phyloP scores from a whole-genome alignment of 2,797 vertebrate species.

The Buceros bicornis region DNA sequence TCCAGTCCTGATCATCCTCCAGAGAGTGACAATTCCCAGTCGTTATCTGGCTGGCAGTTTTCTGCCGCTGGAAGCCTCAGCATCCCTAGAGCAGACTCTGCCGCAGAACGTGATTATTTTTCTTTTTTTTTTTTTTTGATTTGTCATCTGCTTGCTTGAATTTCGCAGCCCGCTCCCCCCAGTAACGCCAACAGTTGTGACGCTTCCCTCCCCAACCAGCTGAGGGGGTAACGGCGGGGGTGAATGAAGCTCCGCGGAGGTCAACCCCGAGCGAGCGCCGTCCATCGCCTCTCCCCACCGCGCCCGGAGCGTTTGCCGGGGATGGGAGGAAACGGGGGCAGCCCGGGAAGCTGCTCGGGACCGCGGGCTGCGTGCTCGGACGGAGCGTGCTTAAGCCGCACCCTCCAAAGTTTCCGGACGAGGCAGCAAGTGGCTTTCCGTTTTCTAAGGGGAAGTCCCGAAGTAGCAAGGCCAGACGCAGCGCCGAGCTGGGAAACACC shows the following conservation, averaged over 20 bases:
- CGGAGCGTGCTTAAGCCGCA: not conserved
- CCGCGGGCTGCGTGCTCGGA: not conserved
- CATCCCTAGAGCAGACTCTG: not conserved
- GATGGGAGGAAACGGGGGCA: not conserved
- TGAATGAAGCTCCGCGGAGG: not conserved
- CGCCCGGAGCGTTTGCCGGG: not conserved
- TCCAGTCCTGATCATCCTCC: not conserved
- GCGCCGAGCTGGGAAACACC: not conserved
- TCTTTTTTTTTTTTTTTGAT: not conserved
- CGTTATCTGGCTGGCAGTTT: not conserved
- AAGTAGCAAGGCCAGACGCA: not conserved
- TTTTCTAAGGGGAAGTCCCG: not conserved
- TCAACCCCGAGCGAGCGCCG: not conserved
- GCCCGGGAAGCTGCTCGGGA: not conserved
- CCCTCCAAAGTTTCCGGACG: not conserved
- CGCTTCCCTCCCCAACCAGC: not conserved
- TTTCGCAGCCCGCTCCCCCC: not conserved
- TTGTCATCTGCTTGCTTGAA: not conserved
- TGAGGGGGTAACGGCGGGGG: not conserved
- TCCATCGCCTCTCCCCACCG: not conserved
- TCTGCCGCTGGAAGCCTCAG: not conserved
- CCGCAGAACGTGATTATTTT: not conserved
- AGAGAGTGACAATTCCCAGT: constrained; percentile 2
- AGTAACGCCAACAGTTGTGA: not conserved
- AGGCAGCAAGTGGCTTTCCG: not conserved